These are phyloP conservation scores for Lagopus muta DNA, from an alignment of 2,113 vertebrate species.

Conservation along the genomic window DNA sequence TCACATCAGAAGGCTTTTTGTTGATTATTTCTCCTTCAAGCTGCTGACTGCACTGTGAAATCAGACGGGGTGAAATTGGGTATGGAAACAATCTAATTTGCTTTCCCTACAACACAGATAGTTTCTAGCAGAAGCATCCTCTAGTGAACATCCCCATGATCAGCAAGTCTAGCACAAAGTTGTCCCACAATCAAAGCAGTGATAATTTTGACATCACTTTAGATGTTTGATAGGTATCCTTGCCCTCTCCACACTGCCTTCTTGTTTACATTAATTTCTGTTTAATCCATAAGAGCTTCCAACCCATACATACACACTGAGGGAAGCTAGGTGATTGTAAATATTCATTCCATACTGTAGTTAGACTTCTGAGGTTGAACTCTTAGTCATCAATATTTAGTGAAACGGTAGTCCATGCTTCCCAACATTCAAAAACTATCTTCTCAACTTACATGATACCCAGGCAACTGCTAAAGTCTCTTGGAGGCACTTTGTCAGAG, in stretches of 20 bases:
- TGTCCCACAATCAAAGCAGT: neutral
- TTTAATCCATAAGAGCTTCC: neutral
- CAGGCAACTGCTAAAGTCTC: neutral
- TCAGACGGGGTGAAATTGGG: neutral
- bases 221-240: neutral
- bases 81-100: neutral
- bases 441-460: neutral
- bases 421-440: neutral
- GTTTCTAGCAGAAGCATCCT: neutral
- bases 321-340: neutral
- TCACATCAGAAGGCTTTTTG: neutral
- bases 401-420: neutral
- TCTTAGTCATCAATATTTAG: neutral
- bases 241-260: neutral
- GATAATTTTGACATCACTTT: neutral
- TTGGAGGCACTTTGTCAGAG: neutral
- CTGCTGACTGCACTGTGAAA: neutral
- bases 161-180: fast-evolving
- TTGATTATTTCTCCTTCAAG: neutral
- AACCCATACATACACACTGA: fast-evolving
- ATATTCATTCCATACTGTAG: neutral
- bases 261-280: neutral
- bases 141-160: neutral
- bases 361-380: neutral
- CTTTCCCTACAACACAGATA: neutral